Evolutionary conservation across 2,113 vertebrate genomes (phyloP).

Genomic region (Onychostoma macrolepis): DNA sequence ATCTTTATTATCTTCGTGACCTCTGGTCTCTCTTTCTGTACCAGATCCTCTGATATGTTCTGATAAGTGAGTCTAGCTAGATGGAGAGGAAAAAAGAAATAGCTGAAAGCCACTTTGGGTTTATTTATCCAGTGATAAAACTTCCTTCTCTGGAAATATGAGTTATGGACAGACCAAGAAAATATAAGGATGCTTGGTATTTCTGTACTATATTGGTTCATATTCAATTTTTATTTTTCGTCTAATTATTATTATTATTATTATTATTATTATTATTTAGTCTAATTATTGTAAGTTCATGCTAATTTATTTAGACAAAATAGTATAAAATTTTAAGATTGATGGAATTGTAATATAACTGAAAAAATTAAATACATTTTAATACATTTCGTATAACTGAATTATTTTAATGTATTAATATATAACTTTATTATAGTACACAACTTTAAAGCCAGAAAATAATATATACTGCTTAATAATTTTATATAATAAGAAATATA

Average conservation of each 20-base stretch:
- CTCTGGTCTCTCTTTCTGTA: not conserved
- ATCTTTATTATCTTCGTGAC: conserved; percentile 3
- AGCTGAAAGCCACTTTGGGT: not conserved
- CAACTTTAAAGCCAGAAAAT: too few relatives aligned
- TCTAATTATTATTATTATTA: not conserved
- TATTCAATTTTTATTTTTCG: not conserved
- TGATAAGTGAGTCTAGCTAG: conserved; percentile 8
- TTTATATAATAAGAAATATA: too few relatives aligned
- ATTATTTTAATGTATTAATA: too few relatives aligned
- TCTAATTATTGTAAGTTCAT: not conserved
- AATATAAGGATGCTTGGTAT: not conserved
- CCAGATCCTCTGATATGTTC: not conserved
- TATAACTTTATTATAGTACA: too few relatives aligned
- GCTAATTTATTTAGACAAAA: not conserved
- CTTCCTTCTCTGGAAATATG: not conserved
- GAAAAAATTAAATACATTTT: too few relatives aligned
- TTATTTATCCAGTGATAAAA: not conserved
- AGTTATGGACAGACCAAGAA: not conserved
- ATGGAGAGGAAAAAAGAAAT: not conserved
- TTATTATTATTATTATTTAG: too few relatives aligned
- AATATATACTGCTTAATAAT: too few relatives aligned
- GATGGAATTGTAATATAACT: too few relatives aligned
- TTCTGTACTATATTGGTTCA: not conserved
- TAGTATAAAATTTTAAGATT: not conserved
- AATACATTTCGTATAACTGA: too few relatives aligned